Evolutionary conservation across 2,888 invertebrate species (phyloP), one percentile per base, ranked within the genome.

Genomic region (Ennomos erosarius): DNA sequence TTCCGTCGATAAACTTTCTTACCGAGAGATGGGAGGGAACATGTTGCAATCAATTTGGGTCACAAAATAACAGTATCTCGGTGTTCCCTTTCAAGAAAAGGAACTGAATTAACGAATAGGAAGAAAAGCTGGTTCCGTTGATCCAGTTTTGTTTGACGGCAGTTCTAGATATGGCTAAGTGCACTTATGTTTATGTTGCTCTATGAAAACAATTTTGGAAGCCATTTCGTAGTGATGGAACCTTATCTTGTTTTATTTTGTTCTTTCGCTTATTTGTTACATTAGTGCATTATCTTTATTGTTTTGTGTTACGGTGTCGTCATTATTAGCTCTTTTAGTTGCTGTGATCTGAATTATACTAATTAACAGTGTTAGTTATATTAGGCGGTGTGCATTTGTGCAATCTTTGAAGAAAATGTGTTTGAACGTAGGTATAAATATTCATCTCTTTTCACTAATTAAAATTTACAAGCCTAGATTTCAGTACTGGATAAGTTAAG

Each of bases 21-120:
- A 57, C 42, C 49, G 42, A 55, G 73, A 70, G 60, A 44, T 35
- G 9, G 37, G 43, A 58, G 49, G 26, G 26, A 45, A 42, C 35
- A 13, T 55, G 54, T 55, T 71, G 76, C 71, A 84, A 78, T 71
- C 69, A 66, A 81, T 78, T 71, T 69, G 69, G 78, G 80, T 78
- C 81, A 81, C 80, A 76, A 78, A 76, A 77, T 73, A 76, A 75
- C 76, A 67, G 36, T 42, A 56, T 40, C 51, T 42, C 12, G 47
- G 50, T 40, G n/a, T 33, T 33, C 16, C 34, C 42, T 45, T 49
- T 34, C 38, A 35, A 59, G 40, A 53, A 58, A 43, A 35, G 34
- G 33, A 50, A 45, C 16, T 11, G 26, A 44, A 44, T 33, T 35
- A 36, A 42, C 42, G 46, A 48, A 37, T 50, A 39, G 45, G 51